Evolutionary conservation across 2,113 vertebrate species (phyloP).

Genomic region (Cinclus cinclus): DNA sequence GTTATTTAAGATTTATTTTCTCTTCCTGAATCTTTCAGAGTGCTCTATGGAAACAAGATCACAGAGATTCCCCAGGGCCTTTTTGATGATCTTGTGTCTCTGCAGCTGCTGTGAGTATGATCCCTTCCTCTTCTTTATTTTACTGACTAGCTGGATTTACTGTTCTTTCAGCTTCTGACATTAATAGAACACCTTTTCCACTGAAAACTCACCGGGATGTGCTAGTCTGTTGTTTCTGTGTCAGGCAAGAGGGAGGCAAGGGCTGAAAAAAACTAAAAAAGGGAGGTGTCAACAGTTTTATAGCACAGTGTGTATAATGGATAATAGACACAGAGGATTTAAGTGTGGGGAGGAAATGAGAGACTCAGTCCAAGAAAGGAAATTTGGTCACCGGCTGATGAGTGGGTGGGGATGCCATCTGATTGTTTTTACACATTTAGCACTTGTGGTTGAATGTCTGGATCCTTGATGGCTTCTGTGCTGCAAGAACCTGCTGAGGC

Average conservation of each 20-base stretch:
- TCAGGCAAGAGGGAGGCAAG: neutral
- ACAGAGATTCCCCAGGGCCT: constrained; percentile 94
- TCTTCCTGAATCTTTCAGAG: constrained; percentile 79
- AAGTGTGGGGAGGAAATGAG: constrained; percentile 23
- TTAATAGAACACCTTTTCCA: neutral
- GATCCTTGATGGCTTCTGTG: neutral
- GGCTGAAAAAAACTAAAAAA: neutral
- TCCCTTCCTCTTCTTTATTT: constrained; percentile 19
- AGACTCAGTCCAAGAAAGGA: neutral
- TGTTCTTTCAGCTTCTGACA: neutral
- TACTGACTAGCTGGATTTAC: constrained; percentile 16
- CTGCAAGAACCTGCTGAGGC: neutral
- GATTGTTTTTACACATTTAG: constrained; percentile 22
- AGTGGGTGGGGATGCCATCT: neutral
- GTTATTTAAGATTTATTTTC: constrained; percentile 62
- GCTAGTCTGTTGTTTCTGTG: neutral
- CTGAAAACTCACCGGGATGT: neutral
- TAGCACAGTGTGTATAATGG: neutral
- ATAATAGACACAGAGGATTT: neutral
- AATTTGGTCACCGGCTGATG: neutral
- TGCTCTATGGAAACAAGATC: constrained; percentile 98
- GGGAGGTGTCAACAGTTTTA: constrained; percentile 41
- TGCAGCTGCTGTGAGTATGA: constrained; percentile 96
- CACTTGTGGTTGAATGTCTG: neutral
- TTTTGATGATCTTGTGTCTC: constrained; percentile 94